phyloP scores from a whole-genome alignment of 2,888 invertebrate genomes.

The Ashinkailepas kermadecensis region DNA sequence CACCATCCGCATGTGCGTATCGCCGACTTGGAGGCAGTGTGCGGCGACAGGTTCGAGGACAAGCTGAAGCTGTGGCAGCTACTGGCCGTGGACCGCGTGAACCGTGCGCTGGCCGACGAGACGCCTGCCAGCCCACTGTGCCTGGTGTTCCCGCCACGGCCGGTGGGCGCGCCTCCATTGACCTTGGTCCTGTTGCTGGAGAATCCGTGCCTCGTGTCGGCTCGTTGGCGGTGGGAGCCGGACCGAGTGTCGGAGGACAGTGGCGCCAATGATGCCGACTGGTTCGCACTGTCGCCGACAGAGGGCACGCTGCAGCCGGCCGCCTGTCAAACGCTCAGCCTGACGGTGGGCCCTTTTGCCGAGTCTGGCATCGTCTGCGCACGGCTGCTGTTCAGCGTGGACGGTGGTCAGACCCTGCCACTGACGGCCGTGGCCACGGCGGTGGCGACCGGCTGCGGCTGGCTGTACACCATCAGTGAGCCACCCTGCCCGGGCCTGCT shows the following conservation, averaged over 20 bases:
- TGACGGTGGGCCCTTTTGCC: background rate
- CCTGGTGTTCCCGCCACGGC: slow-evolving; percentile 9
- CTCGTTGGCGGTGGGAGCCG: background rate
- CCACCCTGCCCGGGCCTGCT: slow-evolving; percentile 11
- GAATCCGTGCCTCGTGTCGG: background rate
- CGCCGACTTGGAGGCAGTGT: slow-evolving; percentile 7
- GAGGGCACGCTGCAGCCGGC: background rate
- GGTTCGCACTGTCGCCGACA: background rate
- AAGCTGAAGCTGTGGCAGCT: background rate
- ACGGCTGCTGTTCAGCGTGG: background rate
- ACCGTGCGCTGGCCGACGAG: background rate
- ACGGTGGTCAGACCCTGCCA: background rate
- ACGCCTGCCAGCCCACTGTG: background rate
- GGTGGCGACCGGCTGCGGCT: background rate
- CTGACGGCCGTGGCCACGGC: background rate
- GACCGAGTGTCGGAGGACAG: too few relatives aligned
- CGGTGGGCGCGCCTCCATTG: background rate
- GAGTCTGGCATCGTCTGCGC: background rate
- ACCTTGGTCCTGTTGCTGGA: background rate
- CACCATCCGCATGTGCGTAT: background rate
- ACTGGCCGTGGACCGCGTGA: background rate
- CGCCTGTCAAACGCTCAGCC: background rate
- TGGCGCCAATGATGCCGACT: background rate
- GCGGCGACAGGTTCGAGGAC: slow-evolving; percentile 11
- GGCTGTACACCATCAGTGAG: background rate